Evolutionary conservation across 2,797 vertebrate genomes (phyloP), one percentile per base, ranked within the genome.

Genomic region (Acomys russatus): DNA sequence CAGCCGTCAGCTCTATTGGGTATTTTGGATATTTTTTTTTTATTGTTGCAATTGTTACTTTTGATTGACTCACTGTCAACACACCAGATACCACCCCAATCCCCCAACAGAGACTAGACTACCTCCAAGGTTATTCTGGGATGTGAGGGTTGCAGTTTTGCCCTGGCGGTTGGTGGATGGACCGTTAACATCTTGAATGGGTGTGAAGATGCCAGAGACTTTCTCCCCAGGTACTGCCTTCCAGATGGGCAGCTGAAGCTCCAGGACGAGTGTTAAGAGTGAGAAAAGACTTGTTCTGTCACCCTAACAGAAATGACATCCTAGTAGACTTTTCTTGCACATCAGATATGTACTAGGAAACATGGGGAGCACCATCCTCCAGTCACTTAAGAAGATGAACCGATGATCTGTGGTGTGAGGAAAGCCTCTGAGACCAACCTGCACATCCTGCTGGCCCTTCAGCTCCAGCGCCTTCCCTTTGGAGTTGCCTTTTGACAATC

Each of bases 181-280:
- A 15, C 28, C 54, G 71, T 95, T 17, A 71, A 44, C 59, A 83
- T 88, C 59, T 92, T 80, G 30, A 6, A 35, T 66, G 25, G 23
- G 49, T 88, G 5, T 94, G 23, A 87, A 73, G 82, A 94, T 90
- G 12, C 77, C 56, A 88, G 28, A 74, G n/a, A 25, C 51, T 17
- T 59, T 77, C 25, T 92, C 73, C 89, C 35, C 49, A 94, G 95
- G 87, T 56, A 59, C 20, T 85, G 59, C 73, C 66, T 77, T 80
- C n/a, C 73, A 84, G 35, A 87, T 22, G 35, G 83, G 23, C 44
- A 38, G 35, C 56, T 74, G 12, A 38, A 71, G 38, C 12, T 9
- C 14, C 44, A 92, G n/a, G 71, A 94, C 15, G 44, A 9, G 15
- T 71, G 18, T 90, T 95, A 17, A 82, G 79, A 91, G 22, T 14